Conservation (phyloP, 1,140 invertebrate species). For the Hesperophylax magnus region DNA sequence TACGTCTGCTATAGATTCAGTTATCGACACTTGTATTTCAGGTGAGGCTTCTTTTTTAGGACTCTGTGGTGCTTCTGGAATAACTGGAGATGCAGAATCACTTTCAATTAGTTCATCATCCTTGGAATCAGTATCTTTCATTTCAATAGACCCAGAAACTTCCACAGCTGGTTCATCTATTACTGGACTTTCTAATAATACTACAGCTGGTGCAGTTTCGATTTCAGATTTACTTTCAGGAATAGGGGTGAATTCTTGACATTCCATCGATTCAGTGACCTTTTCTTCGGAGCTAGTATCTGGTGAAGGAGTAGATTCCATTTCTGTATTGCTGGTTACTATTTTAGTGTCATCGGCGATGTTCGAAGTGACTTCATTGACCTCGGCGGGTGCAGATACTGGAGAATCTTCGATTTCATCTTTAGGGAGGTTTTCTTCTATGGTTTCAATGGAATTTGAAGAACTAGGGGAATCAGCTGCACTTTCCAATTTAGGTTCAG, state of each 20-base stretch:
- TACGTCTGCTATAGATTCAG: background rate
- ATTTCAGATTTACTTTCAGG: slow-evolving; percentile 5
- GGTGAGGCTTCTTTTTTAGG: background rate
- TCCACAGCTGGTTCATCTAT: background rate
- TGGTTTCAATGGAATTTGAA: background rate
- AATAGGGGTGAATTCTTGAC: background rate
- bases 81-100: background rate
- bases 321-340: background rate
- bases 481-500: slow-evolving; percentile 3
- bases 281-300: slow-evolving; percentile 23
- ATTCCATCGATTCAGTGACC: slow-evolving; percentile 23
- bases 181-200: background rate
- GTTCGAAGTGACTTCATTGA: background rate
- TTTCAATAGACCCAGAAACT: background rate
- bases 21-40: background rate
- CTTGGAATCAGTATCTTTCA: background rate
- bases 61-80: background rate
- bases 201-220: slow-evolving; percentile 1
- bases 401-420: slow-evolving; percentile 11
- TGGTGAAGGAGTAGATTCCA: slow-evolving; percentile 11
- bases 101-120: slow-evolving; percentile 5
- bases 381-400: background rate
- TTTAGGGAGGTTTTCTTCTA: background rate
- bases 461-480: background rate
- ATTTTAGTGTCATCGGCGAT: slow-evolving; percentile 12